Evolutionary conservation across 2,888 invertebrate genomes (phyloP), one percentile per base, ranked within the genome.

Genomic region (Leptinotarsa juncta): DNA sequence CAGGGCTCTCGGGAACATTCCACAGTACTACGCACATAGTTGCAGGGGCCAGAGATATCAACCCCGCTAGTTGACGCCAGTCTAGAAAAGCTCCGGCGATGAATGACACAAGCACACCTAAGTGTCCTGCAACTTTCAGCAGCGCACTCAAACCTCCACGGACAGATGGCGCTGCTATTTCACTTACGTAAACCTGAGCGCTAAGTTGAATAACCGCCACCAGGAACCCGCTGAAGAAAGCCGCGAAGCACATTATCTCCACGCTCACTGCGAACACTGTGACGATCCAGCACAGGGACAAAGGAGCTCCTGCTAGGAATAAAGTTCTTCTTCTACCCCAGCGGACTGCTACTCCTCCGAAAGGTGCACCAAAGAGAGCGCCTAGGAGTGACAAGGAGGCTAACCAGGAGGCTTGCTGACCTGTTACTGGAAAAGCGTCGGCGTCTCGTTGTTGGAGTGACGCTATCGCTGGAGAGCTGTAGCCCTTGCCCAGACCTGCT

Each of bases 1-100:
- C 94, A 18, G 97, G 97, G 55, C 96, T 96, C 89, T 97, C 97
- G 49, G 97, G 97, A 83, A 96, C 93, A 86, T 93, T 93, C 70
- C 94, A 90, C 72, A 94, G 92, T 7, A 94, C 92, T 77, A 94
- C 89, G 87, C 95, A 93, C 76, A 95, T 91, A 76, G 95, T 91
- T 71, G 95, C 89, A 1, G 96, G 95, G 12, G 95, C 94, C 53
- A 94, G 90, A 12, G 95, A 93, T 77, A 95, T 95, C 78, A 95
- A 91, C 51, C 94, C 90, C 0, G 97, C 96, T 74, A 97, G 90
- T 85, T 95, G 94, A 77, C 95, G 91, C 96, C 96, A 97, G 87
- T 94, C 93, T 12, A 96, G 89, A 86, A 93, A 93, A 18, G 95
- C 93, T 65, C 97, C 97, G 48, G 95, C 92, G 72, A 94, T 92